phyloP scores from a whole-genome alignment of 1,140 invertebrate species.

The Zaprionus vittiger region DNA sequence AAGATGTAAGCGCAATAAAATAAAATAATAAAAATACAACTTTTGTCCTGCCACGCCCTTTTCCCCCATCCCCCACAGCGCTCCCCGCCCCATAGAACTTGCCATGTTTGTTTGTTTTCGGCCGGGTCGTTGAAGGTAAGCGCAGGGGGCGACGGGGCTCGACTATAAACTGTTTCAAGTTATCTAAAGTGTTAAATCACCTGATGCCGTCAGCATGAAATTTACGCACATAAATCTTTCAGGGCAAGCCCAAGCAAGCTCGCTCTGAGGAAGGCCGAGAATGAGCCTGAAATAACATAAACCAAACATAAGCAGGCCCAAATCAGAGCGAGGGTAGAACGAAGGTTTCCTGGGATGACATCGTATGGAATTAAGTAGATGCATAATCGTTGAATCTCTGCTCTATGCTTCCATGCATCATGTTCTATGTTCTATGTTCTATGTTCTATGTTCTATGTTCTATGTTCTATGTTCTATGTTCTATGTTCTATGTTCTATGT shows the following conservation, averaged over 20 bases:
- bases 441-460: no score
- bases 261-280: constrained; percentile 54
- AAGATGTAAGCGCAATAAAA: constrained; percentile 82
- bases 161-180: constrained; percentile 79
- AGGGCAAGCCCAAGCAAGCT: constrained; percentile 53
- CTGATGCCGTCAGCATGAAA: constrained; percentile 84
- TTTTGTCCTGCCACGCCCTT: constrained; percentile 48
- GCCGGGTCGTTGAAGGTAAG: background rate
- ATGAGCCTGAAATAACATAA: constrained; percentile 71
- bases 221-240: constrained; percentile 82
- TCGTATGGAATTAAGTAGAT: background rate
- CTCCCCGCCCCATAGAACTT: constrained; percentile 15
- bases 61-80: background rate
- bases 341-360: background rate
- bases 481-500: no score
- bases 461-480: no score
- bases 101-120: constrained; percentile 17
- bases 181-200: constrained; percentile 84
- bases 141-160: constrained; percentile 9
- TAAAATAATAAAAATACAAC: constrained; percentile 82
- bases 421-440: no score
- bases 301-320: constrained; percentile 75
- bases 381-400: background rate
- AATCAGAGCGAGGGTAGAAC: constrained; percentile 45
- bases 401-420: background rate